These are phyloP conservation scores for Meda fulgida DNA, from an alignment of 2,797 vertebrate species.

Conservation along the genomic window DNA sequence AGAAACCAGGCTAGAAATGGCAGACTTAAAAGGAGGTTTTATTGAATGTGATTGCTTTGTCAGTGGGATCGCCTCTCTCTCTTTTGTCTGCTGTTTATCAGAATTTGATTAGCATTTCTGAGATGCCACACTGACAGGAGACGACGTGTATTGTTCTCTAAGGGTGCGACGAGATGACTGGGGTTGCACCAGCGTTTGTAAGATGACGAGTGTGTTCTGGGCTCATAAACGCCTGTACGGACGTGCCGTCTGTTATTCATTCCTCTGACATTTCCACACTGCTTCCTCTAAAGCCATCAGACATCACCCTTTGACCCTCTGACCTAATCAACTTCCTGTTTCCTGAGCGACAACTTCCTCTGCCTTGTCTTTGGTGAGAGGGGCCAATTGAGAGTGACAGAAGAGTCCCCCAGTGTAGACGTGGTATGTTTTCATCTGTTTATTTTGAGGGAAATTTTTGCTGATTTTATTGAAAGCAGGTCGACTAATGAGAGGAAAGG, in stretches of 20 bases:
- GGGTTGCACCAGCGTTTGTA: not conserved
- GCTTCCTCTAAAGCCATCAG: slow-evolving; percentile 40
- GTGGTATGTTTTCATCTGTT: not conserved
- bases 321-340: slow-evolving; percentile 50
- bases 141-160: slow-evolving; percentile 39
- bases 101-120: slow-evolving; percentile 51
- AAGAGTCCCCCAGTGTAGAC: not conserved
- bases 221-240: slow-evolving; percentile 25
- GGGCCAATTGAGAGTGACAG: not conserved
- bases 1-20: slow-evolving; percentile 47
- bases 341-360: slow-evolving; percentile 26
- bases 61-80: slow-evolving; percentile 43
- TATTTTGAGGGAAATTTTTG: not conserved
- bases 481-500: not conserved
- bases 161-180: slow-evolving; percentile 11
- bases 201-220: not conserved
- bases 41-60: slow-evolving; percentile 49
- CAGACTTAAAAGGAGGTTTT: slow-evolving; percentile 47
- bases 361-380: not conserved
- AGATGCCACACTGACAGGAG: slow-evolving; percentile 39
- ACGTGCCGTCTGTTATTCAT: slow-evolving; percentile 11
- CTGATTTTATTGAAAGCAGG: not conserved
- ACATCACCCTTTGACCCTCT: slow-evolving; percentile 24
- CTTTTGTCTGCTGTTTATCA: slow-evolving; percentile 53
- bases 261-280: slow-evolving; percentile 47